These are phyloP conservation scores for Strix aluco DNA, from an alignment of 2,113 vertebrate species.

Conservation along the genomic window DNA sequence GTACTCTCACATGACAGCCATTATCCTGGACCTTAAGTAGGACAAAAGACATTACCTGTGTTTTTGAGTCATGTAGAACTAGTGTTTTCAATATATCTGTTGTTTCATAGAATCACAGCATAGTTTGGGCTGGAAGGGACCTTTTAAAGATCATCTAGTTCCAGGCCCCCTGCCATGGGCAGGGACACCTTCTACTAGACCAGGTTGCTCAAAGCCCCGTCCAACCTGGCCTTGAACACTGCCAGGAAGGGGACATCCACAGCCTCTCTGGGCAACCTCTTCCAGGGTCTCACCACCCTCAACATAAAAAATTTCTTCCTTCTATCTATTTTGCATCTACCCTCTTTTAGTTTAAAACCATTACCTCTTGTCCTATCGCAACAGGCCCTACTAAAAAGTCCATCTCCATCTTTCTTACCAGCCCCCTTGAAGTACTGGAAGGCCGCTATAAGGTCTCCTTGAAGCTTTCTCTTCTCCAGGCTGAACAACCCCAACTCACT, in stretches of 20 bases:
- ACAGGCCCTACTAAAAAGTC: background rate
- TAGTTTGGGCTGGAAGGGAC: background rate
- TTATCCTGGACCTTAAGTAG: background rate
- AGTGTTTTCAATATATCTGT: background rate
- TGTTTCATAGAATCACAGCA: background rate
- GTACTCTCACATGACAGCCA: background rate
- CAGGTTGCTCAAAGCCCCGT: background rate
- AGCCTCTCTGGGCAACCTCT: background rate
- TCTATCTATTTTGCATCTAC: background rate
- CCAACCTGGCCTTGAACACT: background rate
- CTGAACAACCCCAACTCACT: background rate
- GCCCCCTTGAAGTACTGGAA: background rate
- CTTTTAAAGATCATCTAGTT: background rate
- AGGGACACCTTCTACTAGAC: background rate
- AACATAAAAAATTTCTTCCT: background rate
- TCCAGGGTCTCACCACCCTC: background rate
- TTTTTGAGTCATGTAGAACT: background rate
- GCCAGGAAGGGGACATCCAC: background rate
- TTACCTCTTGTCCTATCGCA: fast-evolving
- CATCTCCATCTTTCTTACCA: background rate
- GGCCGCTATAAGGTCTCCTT: background rate
- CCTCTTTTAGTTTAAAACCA: background rate
- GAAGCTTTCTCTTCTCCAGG: background rate
- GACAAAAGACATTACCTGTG: background rate
- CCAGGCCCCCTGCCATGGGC: background rate